Conservation (phyloP, 2,113 vertebrate genomes). For the Brachyistius frenatus region DNA sequence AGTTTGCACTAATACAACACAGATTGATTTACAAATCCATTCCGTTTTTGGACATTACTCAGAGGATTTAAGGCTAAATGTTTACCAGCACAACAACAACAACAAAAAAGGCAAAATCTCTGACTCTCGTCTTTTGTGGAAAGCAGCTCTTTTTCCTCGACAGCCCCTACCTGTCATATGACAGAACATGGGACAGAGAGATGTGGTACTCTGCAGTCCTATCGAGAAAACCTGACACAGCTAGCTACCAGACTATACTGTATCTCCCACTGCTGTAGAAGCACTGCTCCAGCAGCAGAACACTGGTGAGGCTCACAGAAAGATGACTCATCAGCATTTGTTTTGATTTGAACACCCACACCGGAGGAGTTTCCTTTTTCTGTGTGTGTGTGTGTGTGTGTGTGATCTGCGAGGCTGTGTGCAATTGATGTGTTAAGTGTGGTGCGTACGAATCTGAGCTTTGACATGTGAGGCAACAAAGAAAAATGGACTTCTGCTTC, state of each 20-base stretch:
- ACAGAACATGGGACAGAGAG: conserved; percentile 21
- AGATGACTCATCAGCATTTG: conserved; percentile 84
- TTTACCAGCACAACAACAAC: background rate
- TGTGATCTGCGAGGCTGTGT: conserved; percentile 49
- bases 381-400: conserved; percentile 35
- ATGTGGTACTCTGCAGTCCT: conserved; percentile 49
- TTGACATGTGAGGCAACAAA: conserved; percentile 19
- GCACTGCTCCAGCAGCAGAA: conserved; percentile 68
- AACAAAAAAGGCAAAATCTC: background rate
- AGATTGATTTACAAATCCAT: background rate
- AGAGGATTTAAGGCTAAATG: conserved; percentile 10
- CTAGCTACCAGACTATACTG: conserved; percentile 36
- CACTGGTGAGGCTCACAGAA: conserved; percentile 67
- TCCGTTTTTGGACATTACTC: conserved; percentile 16
- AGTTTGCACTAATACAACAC: background rate
- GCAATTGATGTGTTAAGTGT: conserved; percentile 53
- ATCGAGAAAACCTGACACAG: conserved; percentile 62
- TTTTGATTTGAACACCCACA: conserved; percentile 81
- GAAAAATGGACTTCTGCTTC: conserved; percentile 34
- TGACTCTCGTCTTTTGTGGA: background rate
- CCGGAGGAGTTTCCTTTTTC: conserved; percentile 79
- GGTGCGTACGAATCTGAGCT: conserved; percentile 33
- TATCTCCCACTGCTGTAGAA: conserved; percentile 49
- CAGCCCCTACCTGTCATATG: conserved; percentile 26
- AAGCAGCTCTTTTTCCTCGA: conserved; percentile 15